phyloP scores from a whole-genome alignment of 2,888 invertebrate species.

The Panopea generosa region DNA sequence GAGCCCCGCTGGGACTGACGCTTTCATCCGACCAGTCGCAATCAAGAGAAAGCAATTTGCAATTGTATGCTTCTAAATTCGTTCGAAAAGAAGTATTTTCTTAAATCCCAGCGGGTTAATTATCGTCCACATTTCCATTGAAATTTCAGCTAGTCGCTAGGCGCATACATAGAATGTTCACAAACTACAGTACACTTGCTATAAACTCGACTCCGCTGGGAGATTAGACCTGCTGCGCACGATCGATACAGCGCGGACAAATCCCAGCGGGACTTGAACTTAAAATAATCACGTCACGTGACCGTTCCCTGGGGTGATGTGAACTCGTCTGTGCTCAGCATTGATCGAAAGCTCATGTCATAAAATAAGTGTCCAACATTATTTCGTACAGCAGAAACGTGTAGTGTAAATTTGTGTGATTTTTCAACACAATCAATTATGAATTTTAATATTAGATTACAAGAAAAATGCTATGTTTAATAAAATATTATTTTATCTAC shows the following conservation, averaged over 20 bases:
- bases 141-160: slow-evolving; percentile 35
- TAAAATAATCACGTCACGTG: slow-evolving; percentile 63
- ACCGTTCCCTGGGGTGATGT: slow-evolving; percentile 48
- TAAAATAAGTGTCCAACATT: slow-evolving; percentile 31
- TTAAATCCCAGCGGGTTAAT: slow-evolving; percentile 70
- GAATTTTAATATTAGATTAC: too few relatives aligned
- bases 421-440: too few relatives aligned
- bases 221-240: slow-evolving; percentile 66
- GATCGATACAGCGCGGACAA: slow-evolving; percentile 63
- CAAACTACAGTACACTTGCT: slow-evolving; percentile 28
- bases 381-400: too few relatives aligned
- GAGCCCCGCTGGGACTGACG: slow-evolving; percentile 65
- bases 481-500: too few relatives aligned
- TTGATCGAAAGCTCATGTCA: slow-evolving; percentile 51
- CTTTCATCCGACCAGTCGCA: slow-evolving; percentile 65
- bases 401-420: too few relatives aligned
- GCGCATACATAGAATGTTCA: slow-evolving; percentile 34
- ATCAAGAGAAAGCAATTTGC: slow-evolving; percentile 62
- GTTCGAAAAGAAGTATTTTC: slow-evolving; percentile 57
- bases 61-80: slow-evolving; percentile 48
- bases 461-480: too few relatives aligned
- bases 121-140: slow-evolving; percentile 52
- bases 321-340: slow-evolving; percentile 40
- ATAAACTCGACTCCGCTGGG: slow-evolving; percentile 57
- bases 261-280: slow-evolving; percentile 71